phyloP scores from a whole-genome alignment of 2,797 vertebrate genomes.

The Pseudochirops corinnae region DNA sequence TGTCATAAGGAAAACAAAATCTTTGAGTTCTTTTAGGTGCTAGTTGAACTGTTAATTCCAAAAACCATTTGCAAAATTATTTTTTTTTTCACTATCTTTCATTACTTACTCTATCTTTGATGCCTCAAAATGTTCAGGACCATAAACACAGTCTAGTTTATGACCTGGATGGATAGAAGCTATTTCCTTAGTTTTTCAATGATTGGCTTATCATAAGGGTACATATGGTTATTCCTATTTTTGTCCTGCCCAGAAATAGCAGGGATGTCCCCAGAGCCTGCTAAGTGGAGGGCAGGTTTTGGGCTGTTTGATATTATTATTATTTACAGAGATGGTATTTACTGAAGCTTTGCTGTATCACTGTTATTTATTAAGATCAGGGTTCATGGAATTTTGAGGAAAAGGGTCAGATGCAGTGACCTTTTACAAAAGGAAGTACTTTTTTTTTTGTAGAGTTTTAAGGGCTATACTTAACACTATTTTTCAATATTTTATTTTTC shows the following conservation, averaged over 20 bases:
- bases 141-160: not conserved
- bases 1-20: not conserved
- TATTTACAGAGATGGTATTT: not conserved
- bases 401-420: not conserved
- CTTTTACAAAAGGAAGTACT: not conserved
- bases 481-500: not conserved
- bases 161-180: constrained; percentile 62
- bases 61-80: rapidly evolving
- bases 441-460: not conserved
- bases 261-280: constrained; percentile 24
- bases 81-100: not conserved
- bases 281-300: constrained; percentile 25
- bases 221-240: constrained; percentile 83
- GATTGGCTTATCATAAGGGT: constrained; percentile 83
- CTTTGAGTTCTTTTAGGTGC: not conserved
- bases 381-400: not conserved
- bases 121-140: not conserved
- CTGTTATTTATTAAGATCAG: not conserved
- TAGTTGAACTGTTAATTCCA: rapidly evolving
- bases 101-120: not conserved
- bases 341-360: not conserved
- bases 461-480: too few relatives aligned
- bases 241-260: constrained; percentile 72
- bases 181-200: constrained; percentile 86
- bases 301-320: not conserved